Percentiles rank a stretch among this genome's conserved stretches.
phyloP scores from a whole-genome alignment of 1,140 invertebrate genomes.

The Phocides pigmalion region DNA sequence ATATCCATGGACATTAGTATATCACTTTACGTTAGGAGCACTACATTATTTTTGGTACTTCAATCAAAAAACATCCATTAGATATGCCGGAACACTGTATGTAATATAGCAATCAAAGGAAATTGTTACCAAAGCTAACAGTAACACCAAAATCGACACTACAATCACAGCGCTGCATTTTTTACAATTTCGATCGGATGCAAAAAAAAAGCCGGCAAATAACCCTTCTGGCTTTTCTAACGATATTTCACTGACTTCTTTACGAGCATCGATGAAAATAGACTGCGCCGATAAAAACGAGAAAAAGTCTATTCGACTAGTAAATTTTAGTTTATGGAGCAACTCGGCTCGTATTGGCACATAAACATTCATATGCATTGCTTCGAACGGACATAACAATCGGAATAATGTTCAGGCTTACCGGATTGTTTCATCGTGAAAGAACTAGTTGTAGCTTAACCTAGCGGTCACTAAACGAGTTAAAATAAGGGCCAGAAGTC shows the following conservation, averaged over 20 bases:
- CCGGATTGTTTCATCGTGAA: constrained; percentile 1
- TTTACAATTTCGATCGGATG: constrained; percentile 9
- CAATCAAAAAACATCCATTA: too few species aligned
- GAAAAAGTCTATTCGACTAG: constrained; percentile 45
- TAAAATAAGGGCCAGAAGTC: too few species aligned
- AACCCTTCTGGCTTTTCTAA: constrained; percentile 43
- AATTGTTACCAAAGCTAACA: too few species aligned
- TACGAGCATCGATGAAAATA: constrained; percentile 52
- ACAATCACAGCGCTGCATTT: too few species aligned
- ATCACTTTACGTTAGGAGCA: too few species aligned
- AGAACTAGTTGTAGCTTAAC: too few species aligned
- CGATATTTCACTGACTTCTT: constrained; percentile 51
- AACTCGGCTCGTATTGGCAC: constrained; percentile 56
- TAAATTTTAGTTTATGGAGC: constrained; percentile 66
- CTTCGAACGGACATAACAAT: constrained; percentile 55
- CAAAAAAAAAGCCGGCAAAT: constrained; percentile 37
- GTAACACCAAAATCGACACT: too few species aligned
- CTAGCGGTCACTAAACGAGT: too few species aligned
- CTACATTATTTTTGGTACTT: too few species aligned
- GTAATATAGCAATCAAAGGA: too few species aligned
- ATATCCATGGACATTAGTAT: too few species aligned
- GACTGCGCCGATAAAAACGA: constrained; percentile 52
- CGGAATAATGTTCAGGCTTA: constrained; percentile 53
- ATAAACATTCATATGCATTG: constrained; percentile 64
- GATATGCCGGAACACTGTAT: too few species aligned